Evolutionary conservation across 2,797 vertebrate genomes (phyloP), one percentile per base, ranked within the genome.

Genomic region (Paramormyrops hopkinsi): DNA sequence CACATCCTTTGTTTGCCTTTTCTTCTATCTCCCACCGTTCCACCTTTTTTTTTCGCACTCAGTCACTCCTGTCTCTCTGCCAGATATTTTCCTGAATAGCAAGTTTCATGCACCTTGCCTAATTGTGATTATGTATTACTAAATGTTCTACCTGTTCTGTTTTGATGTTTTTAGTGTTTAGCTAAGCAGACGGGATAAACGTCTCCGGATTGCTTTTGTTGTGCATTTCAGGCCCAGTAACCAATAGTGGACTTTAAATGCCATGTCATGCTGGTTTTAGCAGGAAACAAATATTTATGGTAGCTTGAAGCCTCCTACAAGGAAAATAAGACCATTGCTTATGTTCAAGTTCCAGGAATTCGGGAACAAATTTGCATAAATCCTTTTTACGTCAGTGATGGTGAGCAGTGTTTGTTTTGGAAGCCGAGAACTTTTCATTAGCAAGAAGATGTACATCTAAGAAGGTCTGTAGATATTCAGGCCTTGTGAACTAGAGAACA

Each of bases 201-300:
- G 48, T 51, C 46, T 79, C 17, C 7, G 48, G 29, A 89, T 92
- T 92, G 79, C 89, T 92, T 93, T 94, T 92, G 93, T 94, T 93
- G 95, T 94, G 94, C 93, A 92, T 93, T 76, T 90, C 92, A 89
- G 94, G 93, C 94, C 95, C 95, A 94, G 95, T 93, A 94, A 69
- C 56, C 92, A 93, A 95, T 95, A 94, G 95, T 94, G 95, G 93
- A 90, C 93, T 95, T 94, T 93, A 95, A 96, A 95, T 95, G 96
- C 95, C 95, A 96, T 95, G 95, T 96, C 95, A 96, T 94, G 94
- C 94, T 91, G 94, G 93, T 96, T 76, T 95, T 96, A 95, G 94
- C 93, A 90, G 92, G 90, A 94, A 94, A 94, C 95, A 97, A 96
- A 97, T 96, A 96, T 97, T 96, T 96, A 96, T 93, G 92, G 94